These are phyloP conservation scores for Halcyon smyrnensis DNA, from an alignment of 2,797 vertebrate species.

Conservation along the genomic window DNA sequence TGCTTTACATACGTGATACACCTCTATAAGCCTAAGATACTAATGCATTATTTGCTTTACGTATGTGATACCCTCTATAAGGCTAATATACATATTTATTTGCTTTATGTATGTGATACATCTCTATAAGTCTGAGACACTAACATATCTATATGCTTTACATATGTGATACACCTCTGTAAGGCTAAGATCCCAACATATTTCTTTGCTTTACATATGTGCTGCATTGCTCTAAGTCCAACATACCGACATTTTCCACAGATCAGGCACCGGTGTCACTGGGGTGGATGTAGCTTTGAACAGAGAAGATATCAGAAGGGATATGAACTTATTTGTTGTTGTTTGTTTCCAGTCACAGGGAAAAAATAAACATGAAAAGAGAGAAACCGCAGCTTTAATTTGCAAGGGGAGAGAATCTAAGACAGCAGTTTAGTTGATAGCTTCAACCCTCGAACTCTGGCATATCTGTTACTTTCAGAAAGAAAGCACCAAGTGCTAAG, in stretches of 20 bases:
- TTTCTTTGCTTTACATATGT: not conserved
- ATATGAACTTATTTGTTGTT: not conserved
- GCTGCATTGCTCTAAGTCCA: not conserved
- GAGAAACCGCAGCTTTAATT: not conserved
- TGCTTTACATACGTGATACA: too few species aligned
- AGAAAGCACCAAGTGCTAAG: conserved; percentile 35
- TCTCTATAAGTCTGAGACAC: not conserved
- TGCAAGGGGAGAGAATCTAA: not conserved
- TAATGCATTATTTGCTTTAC: not conserved
- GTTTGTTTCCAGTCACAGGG: not conserved
- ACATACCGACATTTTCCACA: not conserved
- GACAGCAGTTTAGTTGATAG: not conserved
- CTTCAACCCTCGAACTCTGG: not conserved
- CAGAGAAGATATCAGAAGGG: not conserved
- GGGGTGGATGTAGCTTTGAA: not conserved
- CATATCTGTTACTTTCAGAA: not conserved
- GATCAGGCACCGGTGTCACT: not conserved
- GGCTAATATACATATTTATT: too few species aligned
- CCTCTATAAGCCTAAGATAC: too few species aligned
- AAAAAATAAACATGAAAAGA: not conserved
- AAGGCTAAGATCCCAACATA: not conserved
- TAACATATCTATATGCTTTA: not conserved
- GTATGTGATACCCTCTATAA: accelerated
- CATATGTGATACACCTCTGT: accelerated
- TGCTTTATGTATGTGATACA: too few species aligned